phyloP scores from a whole-genome alignment of 2,888 invertebrate genomes.

The Pocota personata region DNA sequence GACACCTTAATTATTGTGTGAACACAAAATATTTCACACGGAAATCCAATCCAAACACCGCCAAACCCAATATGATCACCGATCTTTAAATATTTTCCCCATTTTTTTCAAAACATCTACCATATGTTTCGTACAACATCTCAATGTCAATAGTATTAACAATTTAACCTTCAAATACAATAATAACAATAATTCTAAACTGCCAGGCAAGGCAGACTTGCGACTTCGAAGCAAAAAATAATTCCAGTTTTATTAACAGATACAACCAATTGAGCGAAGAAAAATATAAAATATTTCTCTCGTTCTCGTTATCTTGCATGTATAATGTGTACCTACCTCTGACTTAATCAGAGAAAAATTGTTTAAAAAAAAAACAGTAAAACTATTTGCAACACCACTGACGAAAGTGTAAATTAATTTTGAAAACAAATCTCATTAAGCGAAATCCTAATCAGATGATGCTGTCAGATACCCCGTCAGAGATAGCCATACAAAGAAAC shows the following conservation, averaged over 20 bases:
- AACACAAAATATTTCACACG: not conserved
- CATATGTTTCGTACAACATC: slow-evolving; percentile 36
- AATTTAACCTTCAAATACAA: slow-evolving; percentile 67
- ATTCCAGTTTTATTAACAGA: slow-evolving; percentile 60
- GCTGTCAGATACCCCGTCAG: slow-evolving; percentile 40
- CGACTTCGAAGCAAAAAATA: slow-evolving; percentile 1
- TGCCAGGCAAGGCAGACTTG: slow-evolving; percentile 20
- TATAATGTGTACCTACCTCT: slow-evolving; percentile 34
- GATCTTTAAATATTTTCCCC: slow-evolving; percentile 25
- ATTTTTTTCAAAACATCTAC: not conserved
- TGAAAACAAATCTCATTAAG: not conserved
- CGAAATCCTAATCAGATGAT: slow-evolving; percentile 51
- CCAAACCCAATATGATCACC: not conserved
- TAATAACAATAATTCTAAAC: slow-evolving; percentile 61
- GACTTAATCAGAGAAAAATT: slow-evolving; percentile 31
- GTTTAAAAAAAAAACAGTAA: slow-evolving; percentile 27
- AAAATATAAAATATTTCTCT: slow-evolving; percentile 34
- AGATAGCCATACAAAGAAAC: slow-evolving; percentile 4
- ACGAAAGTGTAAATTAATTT: slow-evolving; percentile 33
- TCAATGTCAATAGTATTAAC: slow-evolving; percentile 67
- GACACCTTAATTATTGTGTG: not conserved
- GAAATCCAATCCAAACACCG: slow-evolving; percentile 6
- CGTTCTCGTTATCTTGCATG: slow-evolving; percentile 17
- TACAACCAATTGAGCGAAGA: slow-evolving; percentile 45
- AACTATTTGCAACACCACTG: slow-evolving; percentile 6